Evolutionary conservation across 2,113 vertebrate species (phyloP).

Genomic region (Hydrochoerus hydrochaeris): DNA sequence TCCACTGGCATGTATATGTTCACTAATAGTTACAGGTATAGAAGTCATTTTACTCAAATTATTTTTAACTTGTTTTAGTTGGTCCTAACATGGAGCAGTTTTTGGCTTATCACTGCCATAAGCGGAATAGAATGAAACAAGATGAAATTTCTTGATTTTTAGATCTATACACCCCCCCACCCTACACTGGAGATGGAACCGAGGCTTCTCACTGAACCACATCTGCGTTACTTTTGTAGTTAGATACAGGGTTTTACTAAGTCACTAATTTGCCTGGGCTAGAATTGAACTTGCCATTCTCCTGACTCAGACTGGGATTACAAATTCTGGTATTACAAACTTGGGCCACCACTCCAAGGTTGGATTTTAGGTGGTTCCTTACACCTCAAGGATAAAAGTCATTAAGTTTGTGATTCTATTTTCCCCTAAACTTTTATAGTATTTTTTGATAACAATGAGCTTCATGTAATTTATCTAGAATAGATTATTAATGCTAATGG

Average conservation of each 20-base stretch:
- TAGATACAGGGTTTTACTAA: not conserved
- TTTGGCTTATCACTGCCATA: not conserved
- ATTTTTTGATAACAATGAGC: constrained; percentile 3
- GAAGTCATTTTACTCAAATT: constrained; percentile 22
- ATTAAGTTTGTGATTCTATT: constrained; percentile 16
- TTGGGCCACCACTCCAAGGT: not conserved
- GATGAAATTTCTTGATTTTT: not conserved
- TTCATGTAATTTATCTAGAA: not conserved
- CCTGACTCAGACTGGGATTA: not conserved
- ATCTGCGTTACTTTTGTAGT: not conserved
- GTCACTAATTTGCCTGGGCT: not conserved
- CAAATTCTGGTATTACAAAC: not conserved
- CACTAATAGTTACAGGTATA: not conserved
- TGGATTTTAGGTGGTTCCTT: not conserved
- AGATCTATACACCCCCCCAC: rapidly evolving
- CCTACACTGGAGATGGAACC: not conserved
- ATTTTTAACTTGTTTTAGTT: constrained; percentile 38
- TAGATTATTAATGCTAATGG: not conserved
- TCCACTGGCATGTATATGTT: constrained; percentile 24
- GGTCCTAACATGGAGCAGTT: not conserved
- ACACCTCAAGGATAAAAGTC: not conserved
- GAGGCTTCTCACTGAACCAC: not conserved
- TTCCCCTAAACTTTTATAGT: not conserved
- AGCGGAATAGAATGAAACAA: not conserved
- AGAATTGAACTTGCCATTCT: not conserved